Evolutionary conservation across 64 coral and sea anemone species (phyloP), one percentile per base, ranked within the genome.

Genomic region (Montipora efflorescens): DNA sequence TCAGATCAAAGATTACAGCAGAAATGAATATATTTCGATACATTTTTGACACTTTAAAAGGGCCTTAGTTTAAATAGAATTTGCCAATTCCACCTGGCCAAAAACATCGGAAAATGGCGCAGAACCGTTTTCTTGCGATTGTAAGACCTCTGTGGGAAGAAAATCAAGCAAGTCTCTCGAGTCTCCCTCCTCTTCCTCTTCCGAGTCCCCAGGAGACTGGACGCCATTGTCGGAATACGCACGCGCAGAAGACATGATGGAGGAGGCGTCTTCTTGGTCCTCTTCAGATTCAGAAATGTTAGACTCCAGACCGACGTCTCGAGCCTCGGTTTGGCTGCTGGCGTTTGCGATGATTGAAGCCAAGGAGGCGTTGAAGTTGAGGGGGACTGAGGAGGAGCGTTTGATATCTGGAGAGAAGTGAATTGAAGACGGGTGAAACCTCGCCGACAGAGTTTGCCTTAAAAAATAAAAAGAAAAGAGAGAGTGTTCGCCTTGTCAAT

Each of bases 191-290:
- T 64, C 90, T 73, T 91, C 75, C 7, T 88, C 95, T 8, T 90
- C 92, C 20, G 95, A 97, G 45, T 49, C 92, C 22, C 74, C 64
- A 58, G 57, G 81, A n/a, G 93, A 95, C 89, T 95, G 83, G 61
- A 90, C 79, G 7, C 67, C 82, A 25, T 84, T 6, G 61, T 87
- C 93, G 0, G 96, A 98, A 48, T 98, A 98, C 84, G 96, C 96
- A 81, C 96, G 96, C 89, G 96, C 96, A 91, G 92, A 94, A 61
- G 96, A 98, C 89, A 98, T 87, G 52, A 98, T 47, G 11, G 96
- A 98, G 21, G 96, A 98, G 8, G 90, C 76, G 28, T 46, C n/a
- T 47, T 95, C 90, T 15, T 77, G 22, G 61, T 90, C 95, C n/a
- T 95, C 96, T 21, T 98, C 96, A 0, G 96, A 94, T 47, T 95